Evolutionary conservation across 2,888 invertebrate genomes (phyloP).

Genomic region (Andrena flavipes): DNA sequence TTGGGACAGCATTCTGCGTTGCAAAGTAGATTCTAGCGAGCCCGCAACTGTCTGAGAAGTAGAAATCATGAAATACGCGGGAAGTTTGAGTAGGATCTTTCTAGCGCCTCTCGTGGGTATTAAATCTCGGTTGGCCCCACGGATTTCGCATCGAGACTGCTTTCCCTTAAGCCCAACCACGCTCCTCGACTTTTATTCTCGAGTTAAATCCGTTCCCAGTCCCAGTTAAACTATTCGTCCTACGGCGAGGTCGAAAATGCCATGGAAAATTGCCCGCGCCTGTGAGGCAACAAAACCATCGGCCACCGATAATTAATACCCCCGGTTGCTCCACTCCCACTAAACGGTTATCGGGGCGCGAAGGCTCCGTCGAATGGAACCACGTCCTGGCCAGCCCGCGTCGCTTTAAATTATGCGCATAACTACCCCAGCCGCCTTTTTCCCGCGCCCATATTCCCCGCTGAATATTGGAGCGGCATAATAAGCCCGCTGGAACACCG

Average conservation of each 20-base stretch:
- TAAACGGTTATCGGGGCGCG: slow-evolving; percentile 8
- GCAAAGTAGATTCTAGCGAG: neutral
- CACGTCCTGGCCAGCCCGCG: slow-evolving; percentile 1
- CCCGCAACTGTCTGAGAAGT: too few relatives aligned
- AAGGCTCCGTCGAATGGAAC: neutral
- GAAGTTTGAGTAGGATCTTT: too few relatives aligned
- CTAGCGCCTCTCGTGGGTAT: too few relatives aligned
- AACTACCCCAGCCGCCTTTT: slow-evolving; percentile 39
- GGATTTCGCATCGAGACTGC: too few relatives aligned
- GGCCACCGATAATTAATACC: neutral
- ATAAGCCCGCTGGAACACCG: slow-evolving; percentile 39
- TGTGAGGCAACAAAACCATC: neutral
- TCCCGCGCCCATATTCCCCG: slow-evolving; percentile 49
- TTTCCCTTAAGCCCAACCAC: too few relatives aligned
- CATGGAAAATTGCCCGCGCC: too few relatives aligned
- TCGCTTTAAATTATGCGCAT: slow-evolving; percentile 57
- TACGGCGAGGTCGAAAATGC: too few relatives aligned
- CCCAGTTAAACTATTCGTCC: too few relatives aligned
- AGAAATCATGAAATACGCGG: too few relatives aligned
- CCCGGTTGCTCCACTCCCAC: slow-evolving; percentile 1
- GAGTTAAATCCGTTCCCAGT: too few relatives aligned
- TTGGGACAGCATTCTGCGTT: neutral
- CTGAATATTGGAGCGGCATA: slow-evolving; percentile 61
- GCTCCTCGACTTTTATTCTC: too few relatives aligned
- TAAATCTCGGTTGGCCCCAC: too few relatives aligned